These are phyloP conservation scores for Hephaestus fuliginosus DNA, from an alignment of 2,797 vertebrate species.

Conservation along the genomic window DNA sequence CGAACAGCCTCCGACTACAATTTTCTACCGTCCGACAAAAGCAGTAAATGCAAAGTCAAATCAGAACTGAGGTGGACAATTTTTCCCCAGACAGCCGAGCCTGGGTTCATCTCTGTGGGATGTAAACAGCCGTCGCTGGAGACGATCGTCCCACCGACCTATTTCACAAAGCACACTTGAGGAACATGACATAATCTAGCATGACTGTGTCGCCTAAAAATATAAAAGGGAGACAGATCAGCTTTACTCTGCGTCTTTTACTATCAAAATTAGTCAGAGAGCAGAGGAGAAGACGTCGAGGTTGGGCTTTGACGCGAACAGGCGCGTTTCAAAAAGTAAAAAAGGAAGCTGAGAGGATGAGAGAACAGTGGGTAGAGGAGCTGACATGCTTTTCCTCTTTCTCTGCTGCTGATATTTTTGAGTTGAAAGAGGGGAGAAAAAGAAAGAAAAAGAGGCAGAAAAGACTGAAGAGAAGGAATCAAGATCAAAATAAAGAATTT, in stretches of 20 bases:
- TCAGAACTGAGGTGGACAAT: constrained; percentile 68
- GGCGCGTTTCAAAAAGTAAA: constrained; percentile 66
- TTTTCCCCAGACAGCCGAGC: constrained; percentile 67
- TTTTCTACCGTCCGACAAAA: constrained; percentile 57
- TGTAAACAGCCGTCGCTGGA: constrained; percentile 33
- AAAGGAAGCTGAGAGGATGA: constrained; percentile 75
- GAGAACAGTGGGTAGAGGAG: constrained; percentile 64
- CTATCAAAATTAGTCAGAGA: constrained; percentile 84
- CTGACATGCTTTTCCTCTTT: constrained; percentile 67
- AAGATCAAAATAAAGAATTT: constrained; percentile 1
- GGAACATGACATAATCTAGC: constrained; percentile 60
- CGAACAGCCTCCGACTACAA: constrained; percentile 53
- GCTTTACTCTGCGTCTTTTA: constrained; percentile 63
- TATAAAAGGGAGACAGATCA: constrained; percentile 31
- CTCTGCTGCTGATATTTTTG: constrained; percentile 53
- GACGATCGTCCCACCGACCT: constrained; percentile 38
- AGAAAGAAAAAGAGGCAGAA: constrained; percentile 10
- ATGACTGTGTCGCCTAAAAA: constrained; percentile 48
- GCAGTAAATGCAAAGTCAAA: constrained; percentile 44
- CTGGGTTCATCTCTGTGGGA: constrained; percentile 43
- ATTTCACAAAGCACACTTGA: constrained; percentile 44
- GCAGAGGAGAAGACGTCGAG: constrained; percentile 54
- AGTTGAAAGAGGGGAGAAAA: constrained; percentile 34
- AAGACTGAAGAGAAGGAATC: background rate
- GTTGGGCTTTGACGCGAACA: constrained; percentile 78